A percentile compares a stretch with the other conserved stretches of the same genome.
These are phyloP conservation scores for Atrichornis clamosus DNA, from an alignment of 2,113 vertebrate species.

Conservation along the genomic window DNA sequence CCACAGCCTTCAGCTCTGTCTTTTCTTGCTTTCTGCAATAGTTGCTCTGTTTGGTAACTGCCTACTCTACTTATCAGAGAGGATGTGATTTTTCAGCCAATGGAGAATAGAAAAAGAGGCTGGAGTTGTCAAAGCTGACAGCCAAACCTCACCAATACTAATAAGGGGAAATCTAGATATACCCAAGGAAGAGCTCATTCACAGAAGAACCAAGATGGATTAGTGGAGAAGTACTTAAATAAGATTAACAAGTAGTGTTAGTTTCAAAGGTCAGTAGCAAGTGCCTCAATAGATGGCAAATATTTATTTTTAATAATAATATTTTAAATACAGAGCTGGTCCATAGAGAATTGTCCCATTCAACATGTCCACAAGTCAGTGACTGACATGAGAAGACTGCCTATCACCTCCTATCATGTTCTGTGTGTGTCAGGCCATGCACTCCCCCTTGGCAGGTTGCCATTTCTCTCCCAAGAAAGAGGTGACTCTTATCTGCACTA, in stretches of 20 bases:
- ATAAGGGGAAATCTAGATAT: not conserved
- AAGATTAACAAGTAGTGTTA: not conserved
- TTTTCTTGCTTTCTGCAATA: not conserved
- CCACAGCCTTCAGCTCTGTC: not conserved
- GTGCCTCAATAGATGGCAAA: not conserved
- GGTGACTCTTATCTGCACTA: not conserved
- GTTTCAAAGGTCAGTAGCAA: not conserved
- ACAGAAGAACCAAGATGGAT: not conserved
- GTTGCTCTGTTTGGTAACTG: not conserved
- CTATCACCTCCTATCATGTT: not conserved
- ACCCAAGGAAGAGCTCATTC: not conserved
- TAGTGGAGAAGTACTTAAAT: not conserved
- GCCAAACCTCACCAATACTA: not conserved
- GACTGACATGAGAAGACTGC: not conserved
- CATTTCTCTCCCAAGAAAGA: not conserved
- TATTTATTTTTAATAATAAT: not conserved
- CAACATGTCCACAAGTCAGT: not conserved
- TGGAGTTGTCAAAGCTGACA: not conserved
- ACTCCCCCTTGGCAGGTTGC: rapidly evolving
- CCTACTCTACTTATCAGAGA: not conserved
- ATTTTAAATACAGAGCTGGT: not conserved
- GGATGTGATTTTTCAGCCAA: not conserved
- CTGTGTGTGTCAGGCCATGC: not conserved
- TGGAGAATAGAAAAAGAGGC: not conserved
- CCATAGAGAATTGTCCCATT: not conserved